Evolutionary conservation across 2,888 invertebrate genomes (phyloP), one percentile per base, ranked within the genome.

Genomic region (Cryptus armator): DNA sequence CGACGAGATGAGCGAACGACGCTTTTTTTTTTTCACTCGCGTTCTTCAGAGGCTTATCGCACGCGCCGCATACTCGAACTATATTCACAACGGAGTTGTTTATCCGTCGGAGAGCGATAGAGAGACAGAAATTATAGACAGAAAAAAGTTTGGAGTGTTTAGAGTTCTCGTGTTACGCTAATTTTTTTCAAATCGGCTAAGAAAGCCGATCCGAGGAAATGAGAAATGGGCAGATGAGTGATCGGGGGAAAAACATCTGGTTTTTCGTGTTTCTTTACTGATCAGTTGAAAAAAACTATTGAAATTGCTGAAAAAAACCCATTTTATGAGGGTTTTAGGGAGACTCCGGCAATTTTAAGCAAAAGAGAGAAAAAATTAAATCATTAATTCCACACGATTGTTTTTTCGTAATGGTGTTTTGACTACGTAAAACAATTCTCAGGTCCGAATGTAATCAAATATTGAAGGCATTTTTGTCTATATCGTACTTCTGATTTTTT

Each of bases 161-260:
- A 46, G 3, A 74, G 19, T 16, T 62, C 59, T 74, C 46, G 46
- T 46, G 32, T 74, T 46, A 74, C 46, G 62, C 74, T 48, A 74
- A 74, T 74, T 74, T 74, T 74, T 74, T 62, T 74, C 46, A 48
- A 74, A 46, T 46, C 59, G 32, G 62, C n/a, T n/a, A 32, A 19
- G 59, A 29, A 59, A 59, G 24, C 10, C 46, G 46, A 44, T 24
- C 3, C 12, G 46, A 44, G 46, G 10, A 48, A 62, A 48, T 74
- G 37, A 74, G 29, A 46, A 59, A 62, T 44, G 62, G 46, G 62
- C 43, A 72, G 56, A 59, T 43, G 19, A 56, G 43, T 71, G 59
- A 44, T 59, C 7, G 44, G 24, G 46, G 72, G 1, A 14, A 43
- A 24, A 74, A 74, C 74, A 74, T 74, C 62, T 72, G 72, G 72